Percentiles rank a stretch among this genome's conserved stretches.
phyloP scores from a whole-genome alignment of 2,797 vertebrate genomes.

The Lemur catta region DNA sequence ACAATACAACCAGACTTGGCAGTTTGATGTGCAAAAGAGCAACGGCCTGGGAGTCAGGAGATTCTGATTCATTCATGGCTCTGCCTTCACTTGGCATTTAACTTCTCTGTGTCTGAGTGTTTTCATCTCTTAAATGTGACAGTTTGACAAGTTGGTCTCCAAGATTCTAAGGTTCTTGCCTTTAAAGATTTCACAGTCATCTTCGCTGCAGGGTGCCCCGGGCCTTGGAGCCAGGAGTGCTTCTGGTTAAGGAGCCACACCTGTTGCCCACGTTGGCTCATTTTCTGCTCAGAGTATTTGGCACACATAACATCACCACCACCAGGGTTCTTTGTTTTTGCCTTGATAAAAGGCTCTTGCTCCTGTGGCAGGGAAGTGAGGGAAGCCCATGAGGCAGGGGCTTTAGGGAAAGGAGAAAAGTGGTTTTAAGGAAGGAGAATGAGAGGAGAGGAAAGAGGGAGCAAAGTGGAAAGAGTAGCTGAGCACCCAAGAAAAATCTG shows the following conservation, averaged over 20 bases:
- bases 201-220: rapidly evolving
- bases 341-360: neutral
- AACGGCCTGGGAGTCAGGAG: neutral
- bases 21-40: neutral
- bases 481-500: neutral
- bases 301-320: neutral
- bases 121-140: neutral
- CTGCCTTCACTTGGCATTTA: neutral
- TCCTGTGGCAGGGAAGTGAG: neutral
- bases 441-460: neutral
- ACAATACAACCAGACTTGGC: neutral
- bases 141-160: neutral
- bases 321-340: neutral
- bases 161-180: neutral
- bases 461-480: neutral
- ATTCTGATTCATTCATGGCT: neutral
- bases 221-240: neutral
- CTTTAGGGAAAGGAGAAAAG: neutral
- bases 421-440: neutral
- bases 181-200: neutral
- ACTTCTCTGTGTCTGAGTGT: neutral
- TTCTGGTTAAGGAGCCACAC: neutral
- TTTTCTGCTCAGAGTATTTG: neutral
- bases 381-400: neutral
- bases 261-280: neutral